phyloP scores from a whole-genome alignment of 1,140 invertebrate genomes.

The Drosophila jambulina region DNA sequence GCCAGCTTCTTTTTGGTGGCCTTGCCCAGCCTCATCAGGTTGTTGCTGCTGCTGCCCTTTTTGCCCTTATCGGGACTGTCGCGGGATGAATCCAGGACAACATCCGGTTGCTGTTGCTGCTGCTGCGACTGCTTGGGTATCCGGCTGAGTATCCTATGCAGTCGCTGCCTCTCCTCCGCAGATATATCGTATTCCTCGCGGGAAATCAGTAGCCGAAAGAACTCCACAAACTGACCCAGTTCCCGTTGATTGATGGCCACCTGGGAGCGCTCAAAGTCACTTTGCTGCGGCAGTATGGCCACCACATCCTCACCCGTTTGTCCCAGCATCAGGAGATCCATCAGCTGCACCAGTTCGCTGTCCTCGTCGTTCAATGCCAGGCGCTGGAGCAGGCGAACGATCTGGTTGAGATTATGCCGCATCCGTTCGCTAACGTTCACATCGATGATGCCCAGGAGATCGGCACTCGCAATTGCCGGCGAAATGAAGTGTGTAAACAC shows the following conservation, averaged over 20 bases:
- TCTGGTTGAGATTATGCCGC: slow-evolving; percentile 96
- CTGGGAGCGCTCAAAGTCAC: slow-evolving; percentile 88
- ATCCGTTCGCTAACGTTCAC: slow-evolving; percentile 96
- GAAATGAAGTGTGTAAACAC: slow-evolving; percentile 98
- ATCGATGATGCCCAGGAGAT: slow-evolving; percentile 97
- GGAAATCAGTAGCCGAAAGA: slow-evolving; percentile 77
- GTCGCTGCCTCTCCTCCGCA: slow-evolving; percentile 68
- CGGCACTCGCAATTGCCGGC: slow-evolving; percentile 98
- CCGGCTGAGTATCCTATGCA: slow-evolving; percentile 70
- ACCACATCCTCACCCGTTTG: slow-evolving; percentile 87
- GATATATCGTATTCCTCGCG: slow-evolving; percentile 71
- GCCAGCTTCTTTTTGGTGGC: slow-evolving; percentile 80
- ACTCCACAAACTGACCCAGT: slow-evolving; percentile 88
- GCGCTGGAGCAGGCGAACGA: slow-evolving; percentile 95
- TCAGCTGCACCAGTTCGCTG: slow-evolving; percentile 91
- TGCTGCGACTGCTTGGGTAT: slow-evolving; percentile 52
- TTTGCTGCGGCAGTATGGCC: slow-evolving; percentile 86
- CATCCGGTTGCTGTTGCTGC: not conserved
- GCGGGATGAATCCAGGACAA: not conserved
- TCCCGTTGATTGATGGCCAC: slow-evolving; percentile 90
- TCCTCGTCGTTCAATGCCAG: slow-evolving; percentile 94
- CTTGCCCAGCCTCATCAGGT: slow-evolving; percentile 75
- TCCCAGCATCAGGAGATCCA: slow-evolving; percentile 89
- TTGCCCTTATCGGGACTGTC: slow-evolving; percentile 49
- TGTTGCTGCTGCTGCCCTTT: slow-evolving; percentile 46